Evolutionary conservation across 2,888 invertebrate species (phyloP).

Genomic region (Crepidodera aurea): DNA sequence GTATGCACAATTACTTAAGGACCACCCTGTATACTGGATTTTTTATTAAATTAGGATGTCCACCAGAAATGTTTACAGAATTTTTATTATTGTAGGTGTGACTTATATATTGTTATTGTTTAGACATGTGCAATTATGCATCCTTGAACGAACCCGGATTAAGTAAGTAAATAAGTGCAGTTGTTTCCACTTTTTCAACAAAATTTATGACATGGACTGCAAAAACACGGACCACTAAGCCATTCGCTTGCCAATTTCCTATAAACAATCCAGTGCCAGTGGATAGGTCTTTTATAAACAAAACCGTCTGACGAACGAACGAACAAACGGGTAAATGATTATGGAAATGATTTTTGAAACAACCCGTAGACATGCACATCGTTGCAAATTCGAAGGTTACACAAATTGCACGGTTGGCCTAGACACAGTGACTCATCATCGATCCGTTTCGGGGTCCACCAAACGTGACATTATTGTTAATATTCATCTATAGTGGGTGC

Average conservation of each 20-base stretch:
- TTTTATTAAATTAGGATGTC: no score
- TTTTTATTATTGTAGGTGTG: no score
- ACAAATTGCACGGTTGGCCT: conserved; percentile 5
- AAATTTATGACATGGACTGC: background rate
- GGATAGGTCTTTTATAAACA: background rate
- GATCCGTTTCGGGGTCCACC: conserved; percentile 1
- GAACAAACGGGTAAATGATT: background rate
- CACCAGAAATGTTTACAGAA: no score
- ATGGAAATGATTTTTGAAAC: conserved; percentile 6
- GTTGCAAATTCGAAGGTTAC: conserved; percentile 5
- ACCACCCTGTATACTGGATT: no score
- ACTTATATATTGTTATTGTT: no score
- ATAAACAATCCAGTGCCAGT: background rate
- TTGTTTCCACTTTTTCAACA: background rate
- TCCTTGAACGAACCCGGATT: no score
- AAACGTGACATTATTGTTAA: conserved; percentile 11
- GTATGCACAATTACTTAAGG: no score
- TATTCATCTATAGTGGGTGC: background rate
- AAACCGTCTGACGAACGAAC: background rate
- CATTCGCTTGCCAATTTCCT: background rate
- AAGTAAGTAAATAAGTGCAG: no score
- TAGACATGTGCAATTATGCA: no score
- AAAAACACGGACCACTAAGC: background rate
- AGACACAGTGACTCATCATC: conserved; percentile 4
- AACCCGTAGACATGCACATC: conserved; percentile 2